phyloP scores from a whole-genome alignment of 2,113 vertebrate genomes.

The Notarius lentiginosus region DNA sequence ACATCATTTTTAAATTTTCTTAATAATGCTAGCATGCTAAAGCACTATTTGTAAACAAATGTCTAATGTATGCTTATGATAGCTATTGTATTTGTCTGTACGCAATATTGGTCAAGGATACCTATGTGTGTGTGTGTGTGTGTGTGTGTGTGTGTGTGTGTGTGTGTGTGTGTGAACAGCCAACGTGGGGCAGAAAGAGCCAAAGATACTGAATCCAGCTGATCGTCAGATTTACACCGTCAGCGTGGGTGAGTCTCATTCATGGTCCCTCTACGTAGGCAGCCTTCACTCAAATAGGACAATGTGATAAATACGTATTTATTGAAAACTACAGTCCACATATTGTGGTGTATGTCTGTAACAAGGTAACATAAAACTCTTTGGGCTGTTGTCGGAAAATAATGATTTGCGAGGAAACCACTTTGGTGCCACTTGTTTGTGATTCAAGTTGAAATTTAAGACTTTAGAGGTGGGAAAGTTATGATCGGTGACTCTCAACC shows the following conservation, averaged over 20 bases:
- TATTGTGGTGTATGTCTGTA: no score
- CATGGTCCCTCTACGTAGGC: not conserved
- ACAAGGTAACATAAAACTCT: no score
- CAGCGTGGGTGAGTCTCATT: slow-evolving; percentile 51
- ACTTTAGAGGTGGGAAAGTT: not conserved
- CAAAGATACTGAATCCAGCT: slow-evolving; percentile 57
- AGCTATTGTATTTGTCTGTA: not conserved
- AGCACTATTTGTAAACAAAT: not conserved
- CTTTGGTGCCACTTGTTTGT: not conserved
- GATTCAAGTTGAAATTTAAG: not conserved
- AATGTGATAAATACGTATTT: no score
- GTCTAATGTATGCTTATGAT: not conserved
- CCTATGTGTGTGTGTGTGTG: not conserved
- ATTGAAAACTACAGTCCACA: no score
- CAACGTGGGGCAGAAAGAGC: slow-evolving; percentile 34
- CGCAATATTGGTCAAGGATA: not conserved
- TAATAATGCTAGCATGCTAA: not conserved
- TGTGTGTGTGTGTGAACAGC: not conserved
- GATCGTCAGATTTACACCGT: slow-evolving; percentile 45
- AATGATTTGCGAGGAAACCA: no score
- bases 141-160: not conserved
- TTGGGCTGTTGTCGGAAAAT: no score
- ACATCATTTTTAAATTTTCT: not conserved
- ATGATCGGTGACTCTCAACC: not conserved
- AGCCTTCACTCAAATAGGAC: not conserved